Evolutionary conservation across 2,113 vertebrate species (phyloP), one percentile per base, ranked within the genome.

Genomic region (Neotoma lepida): DNA sequence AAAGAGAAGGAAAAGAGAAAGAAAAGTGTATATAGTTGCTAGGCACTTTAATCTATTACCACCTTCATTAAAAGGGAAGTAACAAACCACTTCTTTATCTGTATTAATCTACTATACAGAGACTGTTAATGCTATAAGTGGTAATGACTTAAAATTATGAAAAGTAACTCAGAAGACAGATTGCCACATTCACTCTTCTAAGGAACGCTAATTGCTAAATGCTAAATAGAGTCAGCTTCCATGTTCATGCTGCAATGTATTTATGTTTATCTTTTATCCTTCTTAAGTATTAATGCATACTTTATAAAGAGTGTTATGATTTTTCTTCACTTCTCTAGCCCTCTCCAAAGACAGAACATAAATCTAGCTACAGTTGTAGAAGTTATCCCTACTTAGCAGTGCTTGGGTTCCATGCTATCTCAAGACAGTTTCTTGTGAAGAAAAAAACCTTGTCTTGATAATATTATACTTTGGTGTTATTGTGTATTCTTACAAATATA

Each of bases 111-210:
- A 30, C 5, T 30, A 9, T 86, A 30, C 54, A 85, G n/a, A 95
- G 54, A 86, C 10, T 39, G 15, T 22, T 64, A 61, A 61, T 77
- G 26, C 18, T 93, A 17, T 46, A 20, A 81, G 58, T 51, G 8
- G 22, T 77, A 12, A 88, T 56, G 6, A 20, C 73, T 93, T 89
- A 77, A 94, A 96, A 70, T 18, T 86, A 76, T 9, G 87, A 44
- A 91, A 93, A 95, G 90, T 78, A 70, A 63, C 33, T 56, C 68
- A 17, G 54, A 94, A 71, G 54, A 93, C 81, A 94, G 70, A 82
- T 89, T 90, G 61, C 51, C 54, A 64, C 4, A n/a, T 92, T 95
- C 93, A 4, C 54, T 91, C 44, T 94, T 30, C 94, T 90, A 82
- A 88, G 90, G 81, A 91, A 87, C 10, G 2, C 33, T 70, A 86